Percentiles rank a stretch among this genome's conserved stretches.
phyloP scores from a whole-genome alignment of 1,140 invertebrate species.

The Galendromus occidentalis region DNA sequence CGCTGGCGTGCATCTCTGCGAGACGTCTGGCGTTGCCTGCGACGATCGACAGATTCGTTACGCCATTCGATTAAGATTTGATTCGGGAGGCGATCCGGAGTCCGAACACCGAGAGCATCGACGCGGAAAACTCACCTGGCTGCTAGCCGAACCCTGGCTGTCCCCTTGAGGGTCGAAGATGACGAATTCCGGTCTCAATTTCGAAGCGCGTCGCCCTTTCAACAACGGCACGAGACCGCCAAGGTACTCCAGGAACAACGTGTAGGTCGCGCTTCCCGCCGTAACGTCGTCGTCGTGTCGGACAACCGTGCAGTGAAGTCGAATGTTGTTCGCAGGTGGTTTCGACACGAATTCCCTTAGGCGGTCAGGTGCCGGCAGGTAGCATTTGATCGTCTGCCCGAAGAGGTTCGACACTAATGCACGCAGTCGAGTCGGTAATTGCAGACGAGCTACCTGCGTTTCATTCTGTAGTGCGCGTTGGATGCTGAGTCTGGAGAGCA shows the following conservation, averaged over 20 bases:
- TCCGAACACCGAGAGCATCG: not conserved
- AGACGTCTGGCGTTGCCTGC: not conserved
- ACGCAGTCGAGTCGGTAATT: conserved; percentile 61
- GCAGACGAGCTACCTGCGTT: conserved; percentile 41
- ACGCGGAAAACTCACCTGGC: not conserved
- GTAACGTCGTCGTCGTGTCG: conserved; percentile 55
- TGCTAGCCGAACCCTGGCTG: not conserved
- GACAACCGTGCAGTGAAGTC: conserved; percentile 88
- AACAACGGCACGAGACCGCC: conserved; percentile 85
- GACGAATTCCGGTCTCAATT: conserved; percentile 90
- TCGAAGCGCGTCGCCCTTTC: conserved; percentile 83
- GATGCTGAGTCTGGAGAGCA: conserved; percentile 54
- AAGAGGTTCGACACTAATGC: conserved; percentile 67
- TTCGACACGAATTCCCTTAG: conserved; percentile 78
- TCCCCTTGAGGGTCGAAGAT: conserved; percentile 75
- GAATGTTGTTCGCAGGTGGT: conserved; percentile 56
- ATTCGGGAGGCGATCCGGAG: not conserved
- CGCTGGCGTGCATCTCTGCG: not conserved
- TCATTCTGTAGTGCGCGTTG: conserved; percentile 37
- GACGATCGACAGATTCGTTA: not conserved
- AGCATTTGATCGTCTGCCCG: conserved; percentile 85
- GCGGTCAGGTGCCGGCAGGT: conserved; percentile 66
- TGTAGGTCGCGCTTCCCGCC: conserved; percentile 41
- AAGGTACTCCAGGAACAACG: conserved; percentile 84
- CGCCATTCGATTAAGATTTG: not conserved